phyloP scores from a whole-genome alignment of 1,140 invertebrate species.

The Trichogramma pretiosum region DNA sequence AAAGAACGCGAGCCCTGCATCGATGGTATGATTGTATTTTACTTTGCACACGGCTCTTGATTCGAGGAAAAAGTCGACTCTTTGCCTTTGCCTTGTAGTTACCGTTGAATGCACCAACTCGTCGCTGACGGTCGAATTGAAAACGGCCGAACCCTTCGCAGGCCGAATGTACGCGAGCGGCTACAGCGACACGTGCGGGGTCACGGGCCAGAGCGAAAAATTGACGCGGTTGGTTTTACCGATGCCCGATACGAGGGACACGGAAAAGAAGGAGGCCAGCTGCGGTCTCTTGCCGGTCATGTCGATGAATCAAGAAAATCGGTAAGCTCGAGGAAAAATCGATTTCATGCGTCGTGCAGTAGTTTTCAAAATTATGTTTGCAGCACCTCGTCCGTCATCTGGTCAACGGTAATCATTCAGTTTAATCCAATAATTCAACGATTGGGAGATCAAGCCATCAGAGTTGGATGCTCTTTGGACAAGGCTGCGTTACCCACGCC shows the following conservation, averaged over 20 bases:
- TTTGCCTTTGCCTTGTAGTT: slow-evolving; percentile 40
- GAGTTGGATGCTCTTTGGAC: slow-evolving; percentile 47
- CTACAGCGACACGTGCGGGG: slow-evolving; percentile 40
- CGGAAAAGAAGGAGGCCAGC: slow-evolving; percentile 3
- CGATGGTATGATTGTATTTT: no score
- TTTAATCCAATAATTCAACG: slow-evolving; percentile 54
- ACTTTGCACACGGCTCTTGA: no score
- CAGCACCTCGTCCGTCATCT: slow-evolving; percentile 37
- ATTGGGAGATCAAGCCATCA: slow-evolving; percentile 49
- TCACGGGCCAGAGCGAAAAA: slow-evolving; percentile 39
- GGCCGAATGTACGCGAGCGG: slow-evolving; percentile 46
- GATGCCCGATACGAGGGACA: slow-evolving; percentile 26
- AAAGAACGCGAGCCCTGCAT: slow-evolving; percentile 48
- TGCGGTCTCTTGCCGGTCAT: slow-evolving; percentile 37
- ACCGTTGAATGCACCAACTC: slow-evolving; percentile 44
- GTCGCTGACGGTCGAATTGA: slow-evolving; percentile 42
- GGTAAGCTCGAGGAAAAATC: slow-evolving; percentile 24
- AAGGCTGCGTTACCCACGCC: slow-evolving; percentile 27
- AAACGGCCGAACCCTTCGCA: slow-evolving; percentile 44
- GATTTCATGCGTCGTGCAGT: no score
- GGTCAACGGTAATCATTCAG: slow-evolving; percentile 51
- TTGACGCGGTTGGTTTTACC: slow-evolving; percentile 39
- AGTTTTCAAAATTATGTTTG: slow-evolving; percentile 4
- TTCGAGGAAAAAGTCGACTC: neutral
- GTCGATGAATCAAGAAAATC: slow-evolving; percentile 31